A percentile compares a stretch with the other conserved stretches of the same genome.
These are phyloP conservation scores for Mercenaria mercenaria DNA, from an alignment of 1,140 invertebrate genomes.

Conservation along the genomic window DNA sequence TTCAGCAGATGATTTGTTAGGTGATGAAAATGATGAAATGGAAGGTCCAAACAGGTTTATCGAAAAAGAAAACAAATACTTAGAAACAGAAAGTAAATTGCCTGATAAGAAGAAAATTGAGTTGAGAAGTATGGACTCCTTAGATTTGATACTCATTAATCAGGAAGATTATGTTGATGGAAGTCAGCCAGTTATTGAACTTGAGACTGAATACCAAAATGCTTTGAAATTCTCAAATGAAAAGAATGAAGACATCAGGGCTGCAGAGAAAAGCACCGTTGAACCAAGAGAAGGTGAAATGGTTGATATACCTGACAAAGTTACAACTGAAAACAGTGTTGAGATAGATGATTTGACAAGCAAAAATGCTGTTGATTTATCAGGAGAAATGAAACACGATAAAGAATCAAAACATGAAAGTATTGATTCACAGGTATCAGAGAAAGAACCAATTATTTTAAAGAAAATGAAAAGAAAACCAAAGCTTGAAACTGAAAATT, in stretches of 20 bases:
- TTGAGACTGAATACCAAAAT: conserved; percentile 50
- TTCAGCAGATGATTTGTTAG: conserved; percentile 30
- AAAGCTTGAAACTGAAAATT: conserved; percentile 31
- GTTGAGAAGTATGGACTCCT: conserved; percentile 35
- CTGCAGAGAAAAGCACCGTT: background rate
- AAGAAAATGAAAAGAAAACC: background rate
- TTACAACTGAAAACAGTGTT: background rate
- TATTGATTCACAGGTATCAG: background rate
- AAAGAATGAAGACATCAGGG: background rate
- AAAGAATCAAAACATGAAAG: background rate
- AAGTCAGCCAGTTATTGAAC: background rate
- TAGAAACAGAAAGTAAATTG: background rate
- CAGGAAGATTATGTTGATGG: conserved; percentile 50
- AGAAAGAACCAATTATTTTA: background rate
- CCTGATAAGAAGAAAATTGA: background rate
- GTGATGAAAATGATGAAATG: conserved; percentile 27
- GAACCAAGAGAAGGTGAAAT: background rate
- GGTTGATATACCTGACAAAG: background rate
- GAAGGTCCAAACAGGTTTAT: too few species aligned
- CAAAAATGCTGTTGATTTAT: background rate
- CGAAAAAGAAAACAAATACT: background rate
- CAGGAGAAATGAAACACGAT: background rate
- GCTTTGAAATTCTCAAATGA: conserved; percentile 19
- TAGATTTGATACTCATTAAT: conserved; percentile 43
- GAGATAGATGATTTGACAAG: background rate